Conservation (phyloP, 2,797 vertebrate genomes). For the Scleropages formosus region DNA sequence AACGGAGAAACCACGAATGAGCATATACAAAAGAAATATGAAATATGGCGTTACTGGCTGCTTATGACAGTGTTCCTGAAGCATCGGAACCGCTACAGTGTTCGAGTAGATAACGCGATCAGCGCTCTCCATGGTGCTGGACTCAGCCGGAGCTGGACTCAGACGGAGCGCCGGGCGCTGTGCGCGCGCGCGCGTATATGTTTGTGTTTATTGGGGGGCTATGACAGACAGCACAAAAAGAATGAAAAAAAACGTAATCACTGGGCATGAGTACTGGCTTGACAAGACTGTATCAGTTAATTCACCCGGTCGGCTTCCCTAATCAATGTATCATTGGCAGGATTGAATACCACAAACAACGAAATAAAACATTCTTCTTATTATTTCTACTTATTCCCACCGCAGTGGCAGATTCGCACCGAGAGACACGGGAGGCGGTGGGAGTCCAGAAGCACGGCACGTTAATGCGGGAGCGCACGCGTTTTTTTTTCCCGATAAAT, state of each 20-base stretch:
- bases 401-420: not conserved
- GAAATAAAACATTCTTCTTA: not conserved
- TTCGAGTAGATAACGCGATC: not conserved
- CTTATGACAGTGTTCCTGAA: not conserved
- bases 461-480: not conserved
- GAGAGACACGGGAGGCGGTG: slow-evolving; percentile 8
- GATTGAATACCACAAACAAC: slow-evolving; percentile 3
- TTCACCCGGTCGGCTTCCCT: slow-evolving; percentile 5
- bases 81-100: not conserved
- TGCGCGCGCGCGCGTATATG: not conserved
- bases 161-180: slow-evolving; percentile 33
- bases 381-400: not conserved
- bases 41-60: not conserved
- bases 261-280: slow-evolving; percentile 21
- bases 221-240: slow-evolving; percentile 5
- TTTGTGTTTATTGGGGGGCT: not conserved
- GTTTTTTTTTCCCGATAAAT: slow-evolving; percentile 4
- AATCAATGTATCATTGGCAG: not conserved
- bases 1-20: not conserved
- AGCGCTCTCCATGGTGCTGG: slow-evolving; percentile 55
- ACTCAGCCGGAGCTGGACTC: slow-evolving; percentile 29
- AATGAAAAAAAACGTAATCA: slow-evolving; percentile 21
- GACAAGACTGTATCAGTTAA: slow-evolving; percentile 13
- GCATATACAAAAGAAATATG: not conserved
- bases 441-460: not conserved